A percentile compares a stretch with the other conserved stretches of the same genome.
Conservation (phyloP, 2,888 invertebrate species). For the Drosophila austrosaltans region DNA sequence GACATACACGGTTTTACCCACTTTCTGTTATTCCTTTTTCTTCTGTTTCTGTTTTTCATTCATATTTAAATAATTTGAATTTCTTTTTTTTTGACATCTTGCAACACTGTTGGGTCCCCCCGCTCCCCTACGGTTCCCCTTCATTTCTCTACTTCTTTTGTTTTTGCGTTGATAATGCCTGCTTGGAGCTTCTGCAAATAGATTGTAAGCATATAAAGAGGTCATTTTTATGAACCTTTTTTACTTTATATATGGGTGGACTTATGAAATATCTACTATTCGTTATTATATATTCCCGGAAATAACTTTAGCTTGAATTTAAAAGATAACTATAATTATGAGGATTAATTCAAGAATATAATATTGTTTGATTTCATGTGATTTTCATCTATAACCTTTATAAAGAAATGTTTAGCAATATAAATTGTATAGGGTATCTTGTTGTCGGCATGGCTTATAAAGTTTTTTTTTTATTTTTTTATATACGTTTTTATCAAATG, state of each 20-base stretch:
- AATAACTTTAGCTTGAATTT: too few relatives aligned
- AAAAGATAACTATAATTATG: too few relatives aligned
- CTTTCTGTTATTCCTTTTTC: neutral
- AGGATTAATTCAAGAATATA: too few relatives aligned
- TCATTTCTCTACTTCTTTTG: neutral
- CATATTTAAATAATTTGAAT: neutral
- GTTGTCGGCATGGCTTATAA: neutral
- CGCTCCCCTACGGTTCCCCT: neutral
- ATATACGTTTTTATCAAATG: slow-evolving; percentile 6
- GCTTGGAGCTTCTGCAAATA: slow-evolving; percentile 2
- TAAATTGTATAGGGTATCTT: neutral
- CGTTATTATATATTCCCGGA: too few relatives aligned
- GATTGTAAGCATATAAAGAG: slow-evolving; percentile 3
- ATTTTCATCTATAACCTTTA: too few relatives aligned
- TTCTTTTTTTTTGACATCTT: slow-evolving; percentile 6
- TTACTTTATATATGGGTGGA: too few relatives aligned
- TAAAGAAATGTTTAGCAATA: too few relatives aligned
- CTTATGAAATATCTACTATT: too few relatives aligned
- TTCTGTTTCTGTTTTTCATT: neutral
- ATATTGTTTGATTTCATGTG: too few relatives aligned
- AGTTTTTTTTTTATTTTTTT: slow-evolving; percentile 3
- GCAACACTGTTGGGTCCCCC: slow-evolving; percentile 2
- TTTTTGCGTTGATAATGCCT: slow-evolving; percentile 13
- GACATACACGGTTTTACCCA: slow-evolving; percentile 27
- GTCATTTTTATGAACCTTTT: neutral